Percentiles rank a stretch among this genome's conserved stretches.
These are phyloP conservation scores for Forbesichthys papilliferus DNA, from an alignment of 2,113 vertebrate genomes.

Conservation along the genomic window DNA sequence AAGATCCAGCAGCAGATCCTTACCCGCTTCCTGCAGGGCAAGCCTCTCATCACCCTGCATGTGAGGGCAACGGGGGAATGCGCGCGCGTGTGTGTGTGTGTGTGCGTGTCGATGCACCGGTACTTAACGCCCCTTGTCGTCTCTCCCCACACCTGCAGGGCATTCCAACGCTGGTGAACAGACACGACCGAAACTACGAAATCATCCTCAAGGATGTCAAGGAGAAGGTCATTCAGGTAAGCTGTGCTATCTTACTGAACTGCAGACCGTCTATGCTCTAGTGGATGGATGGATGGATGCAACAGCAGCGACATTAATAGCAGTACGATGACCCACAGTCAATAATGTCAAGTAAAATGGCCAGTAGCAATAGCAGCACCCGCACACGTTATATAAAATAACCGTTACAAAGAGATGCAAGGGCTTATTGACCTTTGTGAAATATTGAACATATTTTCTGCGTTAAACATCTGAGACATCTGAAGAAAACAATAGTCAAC, in stretches of 20 bases:
- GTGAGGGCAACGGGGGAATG: slow-evolving; percentile 66
- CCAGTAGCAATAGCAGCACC: no score
- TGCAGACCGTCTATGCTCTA: not conserved
- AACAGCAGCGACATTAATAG: not conserved
- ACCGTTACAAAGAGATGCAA: no score
- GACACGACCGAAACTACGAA: slow-evolving; percentile 89
- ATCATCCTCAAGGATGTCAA: slow-evolving; percentile 83
- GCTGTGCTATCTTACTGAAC: slow-evolving; percentile 14
- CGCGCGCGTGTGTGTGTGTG: not conserved
- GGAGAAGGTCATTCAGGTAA: slow-evolving; percentile 84
- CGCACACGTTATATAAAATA: no score
- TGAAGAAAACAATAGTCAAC: no score
- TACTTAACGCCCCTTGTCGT: not conserved
- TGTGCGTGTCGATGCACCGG: not conserved
- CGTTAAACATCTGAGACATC: no score
- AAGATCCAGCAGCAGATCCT: slow-evolving; percentile 90
- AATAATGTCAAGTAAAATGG: not conserved
- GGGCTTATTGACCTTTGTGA: no score
- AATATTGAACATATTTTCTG: no score
- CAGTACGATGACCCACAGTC: not conserved
- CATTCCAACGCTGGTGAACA: slow-evolving; percentile 87
- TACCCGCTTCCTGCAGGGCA: slow-evolving; percentile 87
- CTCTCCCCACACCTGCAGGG: slow-evolving; percentile 72
- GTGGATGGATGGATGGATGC: not conserved
- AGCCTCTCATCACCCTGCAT: slow-evolving; percentile 82